Evolutionary conservation across 2,113 vertebrate species (phyloP), one percentile per base, ranked within the genome.

Genomic region (Hystrix cristata): DNA sequence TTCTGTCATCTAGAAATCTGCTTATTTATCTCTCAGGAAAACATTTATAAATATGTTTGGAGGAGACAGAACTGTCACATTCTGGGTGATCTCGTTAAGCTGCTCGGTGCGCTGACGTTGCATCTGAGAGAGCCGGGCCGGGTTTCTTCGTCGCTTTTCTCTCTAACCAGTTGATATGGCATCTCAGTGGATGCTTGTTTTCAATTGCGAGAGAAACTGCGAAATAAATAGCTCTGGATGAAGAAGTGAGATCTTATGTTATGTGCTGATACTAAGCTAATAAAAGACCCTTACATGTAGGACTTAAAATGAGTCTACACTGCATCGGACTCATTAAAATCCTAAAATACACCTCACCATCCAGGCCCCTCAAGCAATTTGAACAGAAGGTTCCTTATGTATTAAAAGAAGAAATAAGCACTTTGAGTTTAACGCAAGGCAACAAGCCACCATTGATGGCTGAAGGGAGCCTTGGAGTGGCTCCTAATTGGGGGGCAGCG

Each of bases 361-460:
- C 96, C 91, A n/a, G 51, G 74, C 65, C 92, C 95, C 90, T 65
- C 7, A 7, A 65, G 96, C 72, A 9, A 31, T 55, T 21, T 1
- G 84, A 80, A 94, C 89, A 94, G 95, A 96, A 96, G 95, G 88
- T 82, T 87, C 95, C 96, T 83, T 96, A 23, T 95, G 87, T 88
- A 48, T 95, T 46, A 78, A 55, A 71, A 80, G 91, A 67, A 95
- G 88, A 91, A 97, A 88, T 55, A 57, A 76, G 95, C 43, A 69
- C 65, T 82, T 69, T 4, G 96, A n/a, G 84, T 82, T 72, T 60
- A 92, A 64, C 25, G 65, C 65, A 84, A 43, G 1, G 59, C 79
- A 71, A 60, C 93, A 93, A 85, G n/a, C 78, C 48, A 31, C 92
- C 67, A 74, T 80, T 92, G 95, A 94, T 29, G 43, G 43, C 43